Evolutionary conservation across 2,797 vertebrate species (phyloP).

Genomic region (Phyllotis vaccarum): DNA sequence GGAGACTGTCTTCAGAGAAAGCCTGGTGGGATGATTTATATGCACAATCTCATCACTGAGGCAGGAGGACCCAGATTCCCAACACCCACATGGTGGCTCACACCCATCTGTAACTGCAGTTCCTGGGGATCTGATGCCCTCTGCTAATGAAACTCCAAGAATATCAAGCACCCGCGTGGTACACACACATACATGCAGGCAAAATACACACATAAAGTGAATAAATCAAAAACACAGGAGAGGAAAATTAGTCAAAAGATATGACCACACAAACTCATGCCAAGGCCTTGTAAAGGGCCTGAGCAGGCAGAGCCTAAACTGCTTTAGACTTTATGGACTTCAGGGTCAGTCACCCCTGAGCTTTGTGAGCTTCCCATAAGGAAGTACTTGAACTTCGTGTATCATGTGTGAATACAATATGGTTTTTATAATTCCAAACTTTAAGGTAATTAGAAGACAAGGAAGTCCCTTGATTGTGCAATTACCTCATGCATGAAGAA

Average conservation of each 20-base stretch:
- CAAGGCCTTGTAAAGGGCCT: not conserved
- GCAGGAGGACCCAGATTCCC: not conserved
- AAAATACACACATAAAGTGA: not conserved
- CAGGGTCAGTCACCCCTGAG: not conserved
- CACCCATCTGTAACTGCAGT: not conserved
- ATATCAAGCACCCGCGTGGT: not conserved
- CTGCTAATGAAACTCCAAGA: not conserved
- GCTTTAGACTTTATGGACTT: not conserved
- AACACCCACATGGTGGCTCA: not conserved
- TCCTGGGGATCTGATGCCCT: not conserved
- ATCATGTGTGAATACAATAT: not conserved
- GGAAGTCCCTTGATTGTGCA: constrained; percentile 29
- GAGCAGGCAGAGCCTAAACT: not conserved
- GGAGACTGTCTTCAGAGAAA: constrained; percentile 47
- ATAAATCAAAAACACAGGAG: not conserved
- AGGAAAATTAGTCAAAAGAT: not conserved
- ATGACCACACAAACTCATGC: not conserved
- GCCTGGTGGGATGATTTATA: not conserved
- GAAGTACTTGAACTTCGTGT: not conserved
- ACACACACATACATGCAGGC: not conserved
- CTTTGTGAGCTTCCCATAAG: not conserved
- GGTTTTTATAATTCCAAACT: constrained; percentile 12
- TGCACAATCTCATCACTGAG: not conserved
- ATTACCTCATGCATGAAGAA: constrained; percentile 42
- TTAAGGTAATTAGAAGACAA: constrained; percentile 53